Evolutionary conservation across 1,140 invertebrate genomes (phyloP).

Genomic region (Papilio aristodemus): DNA sequence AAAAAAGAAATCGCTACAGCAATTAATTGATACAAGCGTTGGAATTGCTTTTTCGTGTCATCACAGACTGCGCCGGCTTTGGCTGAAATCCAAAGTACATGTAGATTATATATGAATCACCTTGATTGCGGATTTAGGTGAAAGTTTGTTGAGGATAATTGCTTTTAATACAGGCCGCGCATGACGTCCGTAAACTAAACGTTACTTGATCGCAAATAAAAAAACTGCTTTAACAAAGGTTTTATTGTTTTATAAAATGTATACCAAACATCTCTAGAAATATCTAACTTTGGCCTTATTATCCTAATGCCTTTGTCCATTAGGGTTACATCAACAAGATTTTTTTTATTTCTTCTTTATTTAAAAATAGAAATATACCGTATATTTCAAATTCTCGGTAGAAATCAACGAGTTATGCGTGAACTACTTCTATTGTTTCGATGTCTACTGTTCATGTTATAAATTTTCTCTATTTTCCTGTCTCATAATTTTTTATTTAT

Average conservation of each 20-base stretch:
- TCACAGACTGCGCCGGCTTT: background rate
- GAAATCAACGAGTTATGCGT: constrained; percentile 4
- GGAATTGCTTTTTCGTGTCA: background rate
- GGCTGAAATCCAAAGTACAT: background rate
- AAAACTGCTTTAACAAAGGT: background rate
- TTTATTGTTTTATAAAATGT: too few relatives aligned
- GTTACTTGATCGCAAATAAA: background rate
- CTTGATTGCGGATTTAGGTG: background rate
- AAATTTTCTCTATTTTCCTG: background rate
- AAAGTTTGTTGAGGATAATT: background rate
- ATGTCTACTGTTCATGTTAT: background rate
- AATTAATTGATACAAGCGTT: background rate
- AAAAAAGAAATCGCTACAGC: background rate
- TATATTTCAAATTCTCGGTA: background rate
- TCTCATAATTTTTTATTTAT: background rate
- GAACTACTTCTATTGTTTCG: constrained; percentile 5
- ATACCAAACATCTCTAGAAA: too few relatives aligned
- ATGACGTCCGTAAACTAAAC: background rate
- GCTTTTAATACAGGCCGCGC: background rate
- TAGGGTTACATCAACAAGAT: background rate
- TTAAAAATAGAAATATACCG: background rate
- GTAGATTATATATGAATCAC: background rate
- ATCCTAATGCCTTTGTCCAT: background rate
- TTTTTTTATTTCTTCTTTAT: background rate
- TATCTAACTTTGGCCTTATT: background rate